These are phyloP conservation scores for Acomys russatus DNA, from an alignment of 2,797 vertebrate genomes.

Conservation along the genomic window DNA sequence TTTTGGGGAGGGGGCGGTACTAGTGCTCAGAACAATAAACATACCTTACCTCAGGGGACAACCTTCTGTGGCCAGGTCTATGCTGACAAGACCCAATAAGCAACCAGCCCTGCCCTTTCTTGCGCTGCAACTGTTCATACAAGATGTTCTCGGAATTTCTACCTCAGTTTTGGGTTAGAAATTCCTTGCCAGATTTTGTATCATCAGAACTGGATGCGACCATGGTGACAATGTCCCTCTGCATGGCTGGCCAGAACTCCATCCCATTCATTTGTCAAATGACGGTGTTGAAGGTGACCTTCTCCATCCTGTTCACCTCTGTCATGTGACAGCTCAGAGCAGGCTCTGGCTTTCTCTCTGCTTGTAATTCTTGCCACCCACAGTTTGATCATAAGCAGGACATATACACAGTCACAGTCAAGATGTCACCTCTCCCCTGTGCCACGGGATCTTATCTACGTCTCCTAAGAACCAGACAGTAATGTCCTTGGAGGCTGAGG, in stretches of 20 bases:
- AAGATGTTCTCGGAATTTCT: not conserved
- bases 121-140: not conserved
- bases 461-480: not conserved
- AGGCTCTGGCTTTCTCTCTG: not conserved
- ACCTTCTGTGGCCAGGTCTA: not conserved
- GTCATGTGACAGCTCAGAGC: not conserved
- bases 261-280: slow-evolving; percentile 50
- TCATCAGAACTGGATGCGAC: not conserved
- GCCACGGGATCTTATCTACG: accelerated
- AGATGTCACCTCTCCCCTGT: not conserved
- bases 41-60: not conserved
- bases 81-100: not conserved
- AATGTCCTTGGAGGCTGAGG: not conserved
- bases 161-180: not conserved
- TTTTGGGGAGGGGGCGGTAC: not conserved
- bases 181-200: not conserved
- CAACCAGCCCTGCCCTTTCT: not conserved
- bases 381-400: not conserved
- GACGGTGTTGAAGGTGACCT: slow-evolving; percentile 62
- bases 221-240: not conserved
- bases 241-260: slow-evolving; percentile 32
- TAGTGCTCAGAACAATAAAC: not conserved
- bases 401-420: not conserved
- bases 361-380: not conserved
- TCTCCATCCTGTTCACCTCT: not conserved